These are phyloP conservation scores for Calliphora vicina DNA, from an alignment of 1,140 invertebrate genomes.

Conservation along the genomic window DNA sequence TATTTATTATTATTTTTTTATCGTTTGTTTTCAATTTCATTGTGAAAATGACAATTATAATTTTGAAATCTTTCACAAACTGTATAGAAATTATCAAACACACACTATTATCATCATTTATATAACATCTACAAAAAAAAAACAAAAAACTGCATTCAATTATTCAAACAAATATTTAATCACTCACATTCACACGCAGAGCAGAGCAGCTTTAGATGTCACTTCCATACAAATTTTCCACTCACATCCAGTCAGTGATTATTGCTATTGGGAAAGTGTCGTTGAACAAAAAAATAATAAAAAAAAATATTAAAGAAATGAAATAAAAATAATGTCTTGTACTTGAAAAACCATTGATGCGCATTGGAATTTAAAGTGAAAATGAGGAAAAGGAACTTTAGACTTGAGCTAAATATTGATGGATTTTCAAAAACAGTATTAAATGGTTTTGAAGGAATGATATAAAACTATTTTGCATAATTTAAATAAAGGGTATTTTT, in stretches of 20 bases:
- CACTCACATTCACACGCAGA: neutral
- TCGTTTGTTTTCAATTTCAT: neutral
- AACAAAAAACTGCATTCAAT: neutral
- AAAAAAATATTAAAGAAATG: neutral
- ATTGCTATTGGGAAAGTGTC: neutral
- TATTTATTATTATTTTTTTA: neutral
- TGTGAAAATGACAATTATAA: neutral
- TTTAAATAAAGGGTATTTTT: too few relatives aligned
- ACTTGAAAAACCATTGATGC: neutral
- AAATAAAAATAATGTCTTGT: neutral
- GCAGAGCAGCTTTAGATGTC: neutral
- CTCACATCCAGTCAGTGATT: neutral
- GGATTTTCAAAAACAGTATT: neutral
- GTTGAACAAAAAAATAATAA: neutral
- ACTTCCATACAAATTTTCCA: neutral
- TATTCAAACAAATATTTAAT: neutral
- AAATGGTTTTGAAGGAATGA: too few relatives aligned
- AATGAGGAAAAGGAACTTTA: neutral
- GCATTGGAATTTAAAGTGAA: neutral
- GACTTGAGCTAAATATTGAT: neutral
- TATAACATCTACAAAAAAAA: too few relatives aligned
- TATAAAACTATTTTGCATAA: too few relatives aligned
- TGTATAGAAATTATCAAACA: neutral
- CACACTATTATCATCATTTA: too few relatives aligned
- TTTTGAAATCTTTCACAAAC: neutral